phyloP scores from a whole-genome alignment of 1,140 invertebrate genomes.

The Drosophila tsacasi region DNA sequence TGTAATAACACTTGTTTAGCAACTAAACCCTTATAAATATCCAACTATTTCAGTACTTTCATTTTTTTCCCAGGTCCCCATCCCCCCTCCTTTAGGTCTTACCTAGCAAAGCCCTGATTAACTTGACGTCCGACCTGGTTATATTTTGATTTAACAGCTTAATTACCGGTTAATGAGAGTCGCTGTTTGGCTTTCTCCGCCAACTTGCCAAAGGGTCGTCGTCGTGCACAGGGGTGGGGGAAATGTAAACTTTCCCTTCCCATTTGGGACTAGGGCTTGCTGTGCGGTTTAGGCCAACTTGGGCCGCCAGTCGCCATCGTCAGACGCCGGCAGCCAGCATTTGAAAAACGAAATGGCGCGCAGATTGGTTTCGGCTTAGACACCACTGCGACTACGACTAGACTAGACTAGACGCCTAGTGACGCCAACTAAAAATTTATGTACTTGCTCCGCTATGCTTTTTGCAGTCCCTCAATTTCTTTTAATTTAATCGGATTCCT shows the following conservation, averaged over 20 bases:
- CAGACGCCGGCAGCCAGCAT: constrained; percentile 70
- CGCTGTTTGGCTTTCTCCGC: constrained; percentile 29
- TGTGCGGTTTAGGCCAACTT: constrained; percentile 68
- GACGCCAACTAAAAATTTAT: constrained; percentile 77
- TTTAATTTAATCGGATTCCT: constrained; percentile 48
- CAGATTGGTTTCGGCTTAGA: constrained; percentile 79
- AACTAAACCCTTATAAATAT: too few relatives aligned
- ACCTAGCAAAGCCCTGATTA: not conserved
- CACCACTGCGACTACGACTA: constrained; percentile 63
- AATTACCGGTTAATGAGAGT: constrained; percentile 43
- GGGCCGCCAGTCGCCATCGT: constrained; percentile 71
- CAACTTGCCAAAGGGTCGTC: constrained; percentile 48
- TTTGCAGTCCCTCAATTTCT: constrained; percentile 56
- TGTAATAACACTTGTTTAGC: too few relatives aligned
- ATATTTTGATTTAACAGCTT: constrained; percentile 24
- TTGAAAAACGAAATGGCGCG: constrained; percentile 75
- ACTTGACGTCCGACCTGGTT: constrained; percentile 17
- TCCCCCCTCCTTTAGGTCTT: not conserved
- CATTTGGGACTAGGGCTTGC: constrained; percentile 24
- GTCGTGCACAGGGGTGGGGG: not conserved
- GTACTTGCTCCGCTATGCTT: constrained; percentile 59
- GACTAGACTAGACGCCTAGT: constrained; percentile 67
- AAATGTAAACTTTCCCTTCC: constrained; percentile 52
- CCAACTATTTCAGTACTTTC: too few relatives aligned
- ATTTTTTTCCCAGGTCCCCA: too few relatives aligned